A percentile compares a stretch with the other conserved stretches of the same genome.
Conservation (phyloP, 2,113 vertebrate genomes). For the Aramus guarauna region DNA sequence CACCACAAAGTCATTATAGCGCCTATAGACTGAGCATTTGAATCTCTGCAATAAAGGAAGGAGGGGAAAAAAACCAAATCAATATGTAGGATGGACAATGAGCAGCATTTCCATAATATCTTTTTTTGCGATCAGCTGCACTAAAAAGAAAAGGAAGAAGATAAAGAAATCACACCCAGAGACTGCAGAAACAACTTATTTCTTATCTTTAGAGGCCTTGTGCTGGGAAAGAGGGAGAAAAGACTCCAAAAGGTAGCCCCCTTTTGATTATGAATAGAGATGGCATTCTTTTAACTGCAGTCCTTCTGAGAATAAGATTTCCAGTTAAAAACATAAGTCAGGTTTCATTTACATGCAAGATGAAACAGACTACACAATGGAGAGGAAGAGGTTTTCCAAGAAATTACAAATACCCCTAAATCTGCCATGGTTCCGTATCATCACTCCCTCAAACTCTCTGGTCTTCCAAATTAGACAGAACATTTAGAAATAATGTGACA, state of each 20-base stretch:
- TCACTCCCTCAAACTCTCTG: neutral
- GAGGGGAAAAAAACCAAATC: too few species aligned
- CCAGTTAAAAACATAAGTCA: neutral
- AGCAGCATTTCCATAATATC: fast-evolving
- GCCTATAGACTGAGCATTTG: slow-evolving; percentile 86
- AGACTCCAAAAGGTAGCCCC: neutral
- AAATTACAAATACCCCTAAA: neutral
- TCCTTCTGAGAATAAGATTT: neutral
- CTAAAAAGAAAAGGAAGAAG: neutral
- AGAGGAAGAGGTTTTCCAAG: neutral
- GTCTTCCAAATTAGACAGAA: neutral
- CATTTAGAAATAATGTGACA: neutral
- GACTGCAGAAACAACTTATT: fast-evolving
- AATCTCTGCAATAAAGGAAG: slow-evolving; percentile 74
- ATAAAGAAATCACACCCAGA: neutral
- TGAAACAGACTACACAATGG: neutral
- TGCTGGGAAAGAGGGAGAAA: neutral
- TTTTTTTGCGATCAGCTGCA: neutral
- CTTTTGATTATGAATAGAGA: neutral
- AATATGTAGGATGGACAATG: neutral
- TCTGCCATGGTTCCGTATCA: neutral
- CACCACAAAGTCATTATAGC: slow-evolving; percentile 95
- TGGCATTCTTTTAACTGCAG: neutral
- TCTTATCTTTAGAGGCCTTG: neutral
- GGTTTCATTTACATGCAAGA: neutral